Percentiles rank a stretch among this genome's conserved stretches.
phyloP scores from a whole-genome alignment of 2,797 vertebrate species.

The Pangasius krempfi region DNA sequence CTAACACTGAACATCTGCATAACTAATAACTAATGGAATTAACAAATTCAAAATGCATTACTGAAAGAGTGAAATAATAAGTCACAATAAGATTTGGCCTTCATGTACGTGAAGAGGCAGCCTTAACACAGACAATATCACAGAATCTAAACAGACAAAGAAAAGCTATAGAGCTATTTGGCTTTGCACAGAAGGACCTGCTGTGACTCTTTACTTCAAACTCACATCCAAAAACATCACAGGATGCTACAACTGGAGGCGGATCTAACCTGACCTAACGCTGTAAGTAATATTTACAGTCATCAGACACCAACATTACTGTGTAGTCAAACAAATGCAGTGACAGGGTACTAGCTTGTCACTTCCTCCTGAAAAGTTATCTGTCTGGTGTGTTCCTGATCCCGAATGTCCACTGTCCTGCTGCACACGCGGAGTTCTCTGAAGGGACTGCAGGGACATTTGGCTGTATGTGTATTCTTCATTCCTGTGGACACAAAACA shows the following conservation, averaged over 20 bases:
- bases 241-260: background rate
- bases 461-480: constrained; percentile 79
- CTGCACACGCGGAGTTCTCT: background rate
- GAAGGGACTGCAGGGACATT: constrained; percentile 61
- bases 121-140: background rate
- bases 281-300: background rate
- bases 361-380: constrained; percentile 26
- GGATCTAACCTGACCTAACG: background rate
- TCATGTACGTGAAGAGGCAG: background rate
- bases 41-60: background rate
- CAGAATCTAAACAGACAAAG: background rate
- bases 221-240: background rate
- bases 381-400: constrained; percentile 76
- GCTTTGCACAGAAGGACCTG: background rate
- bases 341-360: constrained; percentile 5
- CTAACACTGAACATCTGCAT: background rate
- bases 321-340: background rate
- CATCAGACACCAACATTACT: background rate
- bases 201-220: background rate
- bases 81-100: background rate
- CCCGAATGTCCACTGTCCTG: background rate
- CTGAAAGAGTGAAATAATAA: background rate
- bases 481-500: constrained; percentile 65
- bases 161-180: background rate
- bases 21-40: background rate